phyloP scores from a whole-genome alignment of 2,113 vertebrate species.

The Neomonachus schauinslandi region DNA sequence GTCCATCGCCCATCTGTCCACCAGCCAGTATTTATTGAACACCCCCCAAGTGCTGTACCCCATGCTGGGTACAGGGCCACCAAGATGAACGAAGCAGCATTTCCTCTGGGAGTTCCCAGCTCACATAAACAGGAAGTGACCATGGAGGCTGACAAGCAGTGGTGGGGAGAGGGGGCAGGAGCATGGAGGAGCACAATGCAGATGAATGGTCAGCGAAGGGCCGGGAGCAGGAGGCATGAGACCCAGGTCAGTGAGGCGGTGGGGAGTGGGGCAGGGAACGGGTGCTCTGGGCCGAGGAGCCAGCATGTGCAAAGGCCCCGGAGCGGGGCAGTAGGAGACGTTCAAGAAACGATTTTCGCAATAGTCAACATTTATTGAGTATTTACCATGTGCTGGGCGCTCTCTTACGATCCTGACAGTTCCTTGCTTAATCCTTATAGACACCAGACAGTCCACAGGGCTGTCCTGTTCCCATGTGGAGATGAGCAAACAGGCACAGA shows the following conservation, averaged over 20 bases:
- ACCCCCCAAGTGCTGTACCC: rapidly evolving
- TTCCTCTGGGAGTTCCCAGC: neutral
- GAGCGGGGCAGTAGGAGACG: neutral
- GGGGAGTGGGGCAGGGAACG: rapidly evolving
- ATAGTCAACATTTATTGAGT: rapidly evolving
- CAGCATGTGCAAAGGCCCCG: rapidly evolving
- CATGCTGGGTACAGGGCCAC: rapidly evolving
- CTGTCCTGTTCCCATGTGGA: rapidly evolving
- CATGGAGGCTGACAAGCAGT: neutral
- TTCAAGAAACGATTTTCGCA: neutral
- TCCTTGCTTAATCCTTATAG: neutral
- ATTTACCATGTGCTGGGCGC: neutral
- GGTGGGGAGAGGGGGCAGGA: neutral
- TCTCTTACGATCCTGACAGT: neutral
- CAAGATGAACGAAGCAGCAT: neutral
- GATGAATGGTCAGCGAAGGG: neutral
- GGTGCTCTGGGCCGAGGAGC: neutral
- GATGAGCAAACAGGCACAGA: neutral
- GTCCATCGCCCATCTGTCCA: no score
- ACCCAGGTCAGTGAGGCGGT: neutral
- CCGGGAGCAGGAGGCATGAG: no score
- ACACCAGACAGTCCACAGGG: rapidly evolving
- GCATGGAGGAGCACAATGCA: neutral
- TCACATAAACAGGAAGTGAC: neutral
- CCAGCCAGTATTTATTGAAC: no score